A percentile compares a stretch with the other conserved stretches of the same genome.
These are phyloP conservation scores for Dryobota labecula DNA, from an alignment of 2,888 invertebrate genomes.

Conservation along the genomic window DNA sequence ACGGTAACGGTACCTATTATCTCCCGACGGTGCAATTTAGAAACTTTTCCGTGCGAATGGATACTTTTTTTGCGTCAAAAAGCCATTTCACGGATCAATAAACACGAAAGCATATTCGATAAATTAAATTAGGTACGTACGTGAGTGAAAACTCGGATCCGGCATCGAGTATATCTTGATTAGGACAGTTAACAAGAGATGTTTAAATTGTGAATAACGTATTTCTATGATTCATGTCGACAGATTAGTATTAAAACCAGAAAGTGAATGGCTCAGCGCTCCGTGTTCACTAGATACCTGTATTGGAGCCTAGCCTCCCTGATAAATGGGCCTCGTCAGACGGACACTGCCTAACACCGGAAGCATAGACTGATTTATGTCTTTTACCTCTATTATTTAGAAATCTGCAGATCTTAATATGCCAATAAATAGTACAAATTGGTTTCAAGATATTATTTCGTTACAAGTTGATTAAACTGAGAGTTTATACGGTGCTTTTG, in stretches of 20 bases:
- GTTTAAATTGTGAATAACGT: conserved; percentile 48
- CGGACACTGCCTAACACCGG: conserved; percentile 71
- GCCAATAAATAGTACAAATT: conserved; percentile 65
- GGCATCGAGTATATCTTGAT: conserved; percentile 52
- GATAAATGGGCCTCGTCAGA: conserved; percentile 69
- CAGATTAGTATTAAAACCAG: conserved; percentile 48
- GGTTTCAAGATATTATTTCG: conserved; percentile 33
- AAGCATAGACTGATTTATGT: conserved; percentile 78
- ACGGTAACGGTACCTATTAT: conserved; percentile 67
- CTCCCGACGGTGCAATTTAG: conserved; percentile 74
- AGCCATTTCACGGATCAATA: conserved; percentile 75
- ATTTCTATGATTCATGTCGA: conserved; percentile 41
- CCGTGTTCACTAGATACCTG: conserved; percentile 55
- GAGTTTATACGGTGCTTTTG: not conserved
- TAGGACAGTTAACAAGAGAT: conserved; percentile 24
- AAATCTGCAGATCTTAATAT: conserved; percentile 79
- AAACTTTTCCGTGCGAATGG: conserved; percentile 72
- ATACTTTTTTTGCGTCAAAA: conserved; percentile 64
- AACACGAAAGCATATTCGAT: conserved; percentile 68
- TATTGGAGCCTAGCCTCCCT: conserved; percentile 60
- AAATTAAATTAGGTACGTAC: conserved; percentile 68
- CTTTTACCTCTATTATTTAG: conserved; percentile 76
- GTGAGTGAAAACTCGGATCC: conserved; percentile 62
- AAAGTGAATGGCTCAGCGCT: conserved; percentile 38
- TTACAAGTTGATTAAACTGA: conserved; percentile 26